phyloP scores from a whole-genome alignment of 2,113 vertebrate genomes.

The Miniopterus natalensis region DNA sequence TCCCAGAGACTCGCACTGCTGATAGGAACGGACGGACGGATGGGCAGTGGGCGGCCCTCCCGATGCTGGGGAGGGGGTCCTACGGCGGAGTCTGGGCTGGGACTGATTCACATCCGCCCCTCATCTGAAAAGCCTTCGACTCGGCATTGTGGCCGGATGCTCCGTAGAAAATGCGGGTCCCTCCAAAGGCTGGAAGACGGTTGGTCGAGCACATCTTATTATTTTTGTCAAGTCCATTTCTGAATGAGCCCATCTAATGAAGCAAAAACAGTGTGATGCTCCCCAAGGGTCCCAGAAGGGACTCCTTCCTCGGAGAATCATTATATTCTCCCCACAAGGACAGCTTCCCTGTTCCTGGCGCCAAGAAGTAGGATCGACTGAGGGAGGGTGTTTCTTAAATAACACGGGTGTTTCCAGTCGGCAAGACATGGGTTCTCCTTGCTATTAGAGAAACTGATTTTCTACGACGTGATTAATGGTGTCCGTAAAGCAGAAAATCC shows the following conservation, averaged over 20 bases:
- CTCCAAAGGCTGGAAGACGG: background rate
- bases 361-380: background rate
- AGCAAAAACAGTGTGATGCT: accelerated
- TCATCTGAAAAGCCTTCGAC: background rate
- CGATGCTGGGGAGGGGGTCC: accelerated
- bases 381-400: background rate
- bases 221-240: background rate
- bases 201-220: background rate
- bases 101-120: accelerated
- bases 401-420: conserved; percentile 42
- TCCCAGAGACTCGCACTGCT: background rate
- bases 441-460: conserved; percentile 67
- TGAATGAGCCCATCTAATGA: background rate
- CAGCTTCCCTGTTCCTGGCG: background rate
- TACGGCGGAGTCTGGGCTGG: accelerated
- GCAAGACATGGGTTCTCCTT: conserved; percentile 69
- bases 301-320: background rate
- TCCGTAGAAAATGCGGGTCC: background rate
- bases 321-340: accelerated
- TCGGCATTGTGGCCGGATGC: accelerated
- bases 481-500: conserved; percentile 68
- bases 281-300: background rate
- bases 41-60: accelerated
- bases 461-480: conserved; percentile 65
- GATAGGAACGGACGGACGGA: background rate